phyloP scores from a whole-genome alignment of 2,797 vertebrate genomes.

The Poecilia velifera region DNA sequence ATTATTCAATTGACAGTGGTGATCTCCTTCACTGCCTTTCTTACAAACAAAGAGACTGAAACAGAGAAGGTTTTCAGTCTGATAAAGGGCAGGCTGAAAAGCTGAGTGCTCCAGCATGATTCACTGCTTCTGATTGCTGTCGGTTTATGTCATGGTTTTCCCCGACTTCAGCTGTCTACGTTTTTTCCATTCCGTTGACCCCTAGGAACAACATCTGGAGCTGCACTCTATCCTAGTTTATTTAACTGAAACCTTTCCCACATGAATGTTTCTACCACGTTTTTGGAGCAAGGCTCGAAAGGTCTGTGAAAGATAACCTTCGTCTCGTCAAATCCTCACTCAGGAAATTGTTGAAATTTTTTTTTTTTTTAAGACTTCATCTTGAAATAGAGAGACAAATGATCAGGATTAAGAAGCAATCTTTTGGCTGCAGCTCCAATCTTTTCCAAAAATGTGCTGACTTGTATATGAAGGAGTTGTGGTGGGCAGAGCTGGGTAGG shows the following conservation, averaged over 20 bases:
- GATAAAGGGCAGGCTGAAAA: constrained; percentile 42
- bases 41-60: constrained; percentile 46
- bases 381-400: constrained; percentile 5
- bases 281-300: background rate
- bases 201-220: constrained; percentile 69
- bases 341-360: background rate
- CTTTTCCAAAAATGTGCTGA: constrained; percentile 71
- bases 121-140: constrained; percentile 73
- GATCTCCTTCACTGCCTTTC: constrained; percentile 42
- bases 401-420: constrained; percentile 22
- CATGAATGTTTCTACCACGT: constrained; percentile 14
- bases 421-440: constrained; percentile 36
- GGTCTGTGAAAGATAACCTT: constrained; percentile 23
- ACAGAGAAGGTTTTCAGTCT: constrained; percentile 45
- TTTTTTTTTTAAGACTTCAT: constrained; percentile 7
- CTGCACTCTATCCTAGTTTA: constrained; percentile 30
- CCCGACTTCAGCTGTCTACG: constrained; percentile 52
- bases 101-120: constrained; percentile 62
- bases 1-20: constrained; percentile 28
- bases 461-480: constrained; percentile 60
- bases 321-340: background rate
- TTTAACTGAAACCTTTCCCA: constrained; percentile 61
- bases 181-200: constrained; percentile 60
- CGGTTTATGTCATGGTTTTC: constrained; percentile 78
- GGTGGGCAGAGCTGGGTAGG: constrained; percentile 67